Conservation (phyloP, 2,888 invertebrate genomes). For the Agapetus fuscipes region DNA sequence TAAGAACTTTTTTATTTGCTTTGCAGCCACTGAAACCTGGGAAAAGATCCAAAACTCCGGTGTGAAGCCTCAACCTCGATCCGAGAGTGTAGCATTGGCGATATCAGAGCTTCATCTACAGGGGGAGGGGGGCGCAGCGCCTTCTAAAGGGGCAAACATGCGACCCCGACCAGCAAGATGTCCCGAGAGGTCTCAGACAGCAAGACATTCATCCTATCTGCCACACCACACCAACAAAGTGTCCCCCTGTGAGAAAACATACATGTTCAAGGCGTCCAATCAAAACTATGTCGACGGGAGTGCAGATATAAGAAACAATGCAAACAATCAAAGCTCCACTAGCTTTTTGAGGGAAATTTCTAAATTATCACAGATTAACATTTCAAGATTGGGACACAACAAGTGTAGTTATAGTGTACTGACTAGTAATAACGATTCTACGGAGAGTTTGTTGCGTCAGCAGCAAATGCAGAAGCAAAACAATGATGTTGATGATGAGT, state of each 20-base stretch:
- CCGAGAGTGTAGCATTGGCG: slow-evolving; percentile 58
- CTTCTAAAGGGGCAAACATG: slow-evolving; percentile 23
- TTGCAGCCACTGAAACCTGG: slow-evolving; percentile 64
- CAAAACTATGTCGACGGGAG: slow-evolving; percentile 36
- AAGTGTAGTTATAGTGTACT: slow-evolving; percentile 65
- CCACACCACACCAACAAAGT: slow-evolving; percentile 31
- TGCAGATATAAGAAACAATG: slow-evolving; percentile 9
- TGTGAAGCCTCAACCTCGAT: slow-evolving; percentile 56
- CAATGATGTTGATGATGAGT: slow-evolving; percentile 23
- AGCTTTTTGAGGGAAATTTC: slow-evolving; percentile 56
- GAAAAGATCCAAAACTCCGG: slow-evolving; percentile 56
- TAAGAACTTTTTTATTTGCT: too few species aligned
- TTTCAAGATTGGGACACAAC: slow-evolving; percentile 51
- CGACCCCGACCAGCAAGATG: slow-evolving; percentile 18
- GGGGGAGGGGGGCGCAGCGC: slow-evolving; percentile 24
- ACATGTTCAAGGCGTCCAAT: slow-evolving; percentile 34
- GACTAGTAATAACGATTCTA: slow-evolving; percentile 53
- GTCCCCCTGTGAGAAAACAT: slow-evolving; percentile 37
- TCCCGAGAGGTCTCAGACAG: slow-evolving; percentile 26
- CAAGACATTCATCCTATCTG: slow-evolving; percentile 34
- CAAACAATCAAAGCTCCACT: slow-evolving; percentile 19
- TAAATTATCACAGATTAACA: slow-evolving; percentile 60
- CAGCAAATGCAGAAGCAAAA: slow-evolving; percentile 25
- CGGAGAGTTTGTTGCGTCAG: slow-evolving; percentile 49
- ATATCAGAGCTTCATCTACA: slow-evolving; percentile 47